These are phyloP conservation scores for Embidobia sp. DNA, from an alignment of 2,888 invertebrate species.

Conservation along the genomic window DNA sequence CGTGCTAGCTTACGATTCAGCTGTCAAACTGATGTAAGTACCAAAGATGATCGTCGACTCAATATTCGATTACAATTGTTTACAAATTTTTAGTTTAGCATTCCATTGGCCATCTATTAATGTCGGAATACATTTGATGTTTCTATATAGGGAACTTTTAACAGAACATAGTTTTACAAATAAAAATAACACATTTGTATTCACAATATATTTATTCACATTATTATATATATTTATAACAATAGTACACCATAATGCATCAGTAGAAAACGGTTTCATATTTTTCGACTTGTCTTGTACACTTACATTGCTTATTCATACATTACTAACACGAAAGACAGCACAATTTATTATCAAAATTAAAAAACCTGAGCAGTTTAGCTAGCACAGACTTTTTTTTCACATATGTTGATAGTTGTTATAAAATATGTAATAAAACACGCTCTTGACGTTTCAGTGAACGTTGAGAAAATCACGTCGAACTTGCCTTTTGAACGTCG, in stretches of 20 bases:
- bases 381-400: neutral
- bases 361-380: conserved; percentile 7
- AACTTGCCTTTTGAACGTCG: conserved; percentile 27
- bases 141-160: too few species aligned
- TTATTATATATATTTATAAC: conserved; percentile 53
- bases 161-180: too few species aligned
- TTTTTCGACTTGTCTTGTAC: conserved; percentile 24
- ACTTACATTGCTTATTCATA: conserved; percentile 14
- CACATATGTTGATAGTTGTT: conserved; percentile 18
- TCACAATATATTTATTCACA: conserved; percentile 48
- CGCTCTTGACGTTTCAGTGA: neutral
- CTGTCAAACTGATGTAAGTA: too few species aligned
- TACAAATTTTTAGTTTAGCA: too few species aligned
- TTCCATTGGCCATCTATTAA: too few species aligned
- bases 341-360: conserved; percentile 12
- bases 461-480: conserved; percentile 30
- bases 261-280: conserved; percentile 52
- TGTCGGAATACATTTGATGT: too few species aligned
- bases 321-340: neutral
- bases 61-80: too few species aligned
- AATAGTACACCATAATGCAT: conserved; percentile 46
- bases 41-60: too few species aligned
- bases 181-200: too few species aligned
- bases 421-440: conserved; percentile 21
- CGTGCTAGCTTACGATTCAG: too few species aligned